Conservation (phyloP, 2,113 vertebrate genomes). For the Eublepharis macularius region DNA sequence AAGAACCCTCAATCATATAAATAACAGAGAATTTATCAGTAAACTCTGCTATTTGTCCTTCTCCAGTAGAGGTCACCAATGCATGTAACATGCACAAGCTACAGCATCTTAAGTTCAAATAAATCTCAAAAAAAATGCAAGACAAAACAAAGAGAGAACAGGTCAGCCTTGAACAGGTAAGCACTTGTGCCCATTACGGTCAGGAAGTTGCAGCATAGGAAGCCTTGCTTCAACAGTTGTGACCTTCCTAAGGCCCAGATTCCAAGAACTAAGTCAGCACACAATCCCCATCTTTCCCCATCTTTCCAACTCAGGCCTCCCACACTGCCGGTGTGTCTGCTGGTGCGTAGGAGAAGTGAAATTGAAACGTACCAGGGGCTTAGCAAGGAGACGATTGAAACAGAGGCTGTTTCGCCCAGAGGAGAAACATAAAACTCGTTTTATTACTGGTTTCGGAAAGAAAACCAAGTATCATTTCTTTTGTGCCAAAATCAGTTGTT, state of each 20-base stretch:
- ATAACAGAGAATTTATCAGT: neutral
- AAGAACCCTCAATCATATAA: neutral
- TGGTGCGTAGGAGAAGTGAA: neutral
- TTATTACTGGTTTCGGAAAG: neutral
- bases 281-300: neutral
- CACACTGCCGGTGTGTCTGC: neutral
- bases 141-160: neutral
- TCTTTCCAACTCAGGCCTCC: no score
- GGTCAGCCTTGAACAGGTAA: neutral
- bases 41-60: neutral
- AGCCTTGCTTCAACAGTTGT: neutral
- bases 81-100: neutral
- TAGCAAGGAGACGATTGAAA: neutral
- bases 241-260: neutral
- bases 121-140: neutral
- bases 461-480: neutral
- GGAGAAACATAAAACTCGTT: neutral
- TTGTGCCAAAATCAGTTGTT: neutral
- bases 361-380: neutral
- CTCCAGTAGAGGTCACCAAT: slow-evolving; percentile 1
- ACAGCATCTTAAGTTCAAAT: neutral
- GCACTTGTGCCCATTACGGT: neutral
- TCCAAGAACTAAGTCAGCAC: neutral
- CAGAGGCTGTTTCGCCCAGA: neutral
- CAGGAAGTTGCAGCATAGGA: neutral